Percentiles rank a stretch among this genome's conserved stretches.
Evolutionary conservation across 2,888 invertebrate genomes (phyloP).

Genomic region (Tanypteryx hageni): DNA sequence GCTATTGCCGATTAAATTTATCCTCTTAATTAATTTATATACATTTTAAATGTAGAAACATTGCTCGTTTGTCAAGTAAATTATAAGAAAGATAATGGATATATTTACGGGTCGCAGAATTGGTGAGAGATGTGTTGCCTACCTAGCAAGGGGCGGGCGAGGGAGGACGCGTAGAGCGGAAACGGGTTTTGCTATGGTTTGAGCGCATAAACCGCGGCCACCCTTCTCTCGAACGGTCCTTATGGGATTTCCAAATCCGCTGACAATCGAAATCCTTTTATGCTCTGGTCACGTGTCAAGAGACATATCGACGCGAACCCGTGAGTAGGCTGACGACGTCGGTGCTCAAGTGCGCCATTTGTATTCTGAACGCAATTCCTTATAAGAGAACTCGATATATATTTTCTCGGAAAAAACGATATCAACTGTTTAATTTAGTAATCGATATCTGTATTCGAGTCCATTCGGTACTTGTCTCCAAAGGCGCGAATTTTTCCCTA

Average conservation of each 20-base stretch:
- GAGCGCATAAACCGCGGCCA: conserved; percentile 25
- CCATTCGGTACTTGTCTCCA: no score
- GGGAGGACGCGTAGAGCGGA: neutral
- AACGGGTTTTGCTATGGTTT: conserved; percentile 55
- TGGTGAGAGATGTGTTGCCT: conserved; percentile 3
- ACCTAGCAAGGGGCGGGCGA: neutral
- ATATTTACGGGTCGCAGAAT: neutral
- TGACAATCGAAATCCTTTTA: conserved; percentile 61
- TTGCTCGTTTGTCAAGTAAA: neutral
- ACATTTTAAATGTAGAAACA: no score
- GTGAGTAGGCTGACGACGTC: neutral
- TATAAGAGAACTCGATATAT: no score
- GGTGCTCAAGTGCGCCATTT: neutral
- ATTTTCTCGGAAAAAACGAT: no score
- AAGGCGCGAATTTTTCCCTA: no score
- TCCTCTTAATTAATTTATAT: no score
- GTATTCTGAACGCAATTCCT: neutral
- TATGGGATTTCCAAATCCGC: conserved; percentile 63
- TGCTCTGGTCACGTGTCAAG: conserved; percentile 52
- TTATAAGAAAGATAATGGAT: neutral
- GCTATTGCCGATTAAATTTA: no score
- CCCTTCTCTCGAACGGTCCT: conserved; percentile 32
- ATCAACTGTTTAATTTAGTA: no score
- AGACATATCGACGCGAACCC: conserved; percentile 47
- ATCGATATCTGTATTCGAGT: no score